Conservation (phyloP, 2,113 vertebrate genomes). For the Callionymus lyra region DNA sequence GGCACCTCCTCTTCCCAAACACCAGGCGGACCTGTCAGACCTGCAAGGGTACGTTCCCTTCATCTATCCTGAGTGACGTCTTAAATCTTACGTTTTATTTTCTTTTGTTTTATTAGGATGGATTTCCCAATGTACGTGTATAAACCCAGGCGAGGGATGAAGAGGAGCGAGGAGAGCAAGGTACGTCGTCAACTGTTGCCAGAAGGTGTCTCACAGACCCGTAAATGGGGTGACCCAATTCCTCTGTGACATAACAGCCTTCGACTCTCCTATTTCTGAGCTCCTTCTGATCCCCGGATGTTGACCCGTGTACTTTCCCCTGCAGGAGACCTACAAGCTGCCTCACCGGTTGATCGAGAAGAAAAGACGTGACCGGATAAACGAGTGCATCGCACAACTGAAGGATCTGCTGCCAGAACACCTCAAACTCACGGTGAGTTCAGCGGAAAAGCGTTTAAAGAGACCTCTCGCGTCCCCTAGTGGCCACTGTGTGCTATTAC, state of each 20-base stretch:
- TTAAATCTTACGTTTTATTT: no score
- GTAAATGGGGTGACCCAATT: slow-evolving; percentile 48
- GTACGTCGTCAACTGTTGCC: no score
- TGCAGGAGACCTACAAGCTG: slow-evolving; percentile 94
- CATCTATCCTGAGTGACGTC: no score
- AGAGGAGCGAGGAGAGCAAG: slow-evolving; percentile 89
- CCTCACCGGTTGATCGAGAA: slow-evolving; percentile 96
- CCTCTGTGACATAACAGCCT: slow-evolving; percentile 50
- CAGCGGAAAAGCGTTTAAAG: neutral
- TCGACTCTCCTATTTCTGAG: slow-evolving; percentile 28
- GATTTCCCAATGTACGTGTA: slow-evolving; percentile 93
- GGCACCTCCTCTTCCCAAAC: slow-evolving; percentile 73
- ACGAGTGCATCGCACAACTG: slow-evolving; percentile 95
- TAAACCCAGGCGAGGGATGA: slow-evolving; percentile 81
- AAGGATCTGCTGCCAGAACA: slow-evolving; percentile 96
- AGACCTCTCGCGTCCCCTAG: no score
- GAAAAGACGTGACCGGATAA: slow-evolving; percentile 93
- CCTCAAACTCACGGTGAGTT: slow-evolving; percentile 93
- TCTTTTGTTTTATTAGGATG: slow-evolving; percentile 67
- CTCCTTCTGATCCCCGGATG: neutral
- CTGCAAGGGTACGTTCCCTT: slow-evolving; percentile 84
- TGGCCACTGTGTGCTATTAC: no score
- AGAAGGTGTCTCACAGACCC: slow-evolving; percentile 11
- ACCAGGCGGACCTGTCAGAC: slow-evolving; percentile 71
- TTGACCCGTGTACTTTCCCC: slow-evolving; percentile 5